Evolutionary conservation across 1,140 invertebrate species (phyloP), one percentile per base, ranked within the genome.

Genomic region (Lepidurus apus): DNA sequence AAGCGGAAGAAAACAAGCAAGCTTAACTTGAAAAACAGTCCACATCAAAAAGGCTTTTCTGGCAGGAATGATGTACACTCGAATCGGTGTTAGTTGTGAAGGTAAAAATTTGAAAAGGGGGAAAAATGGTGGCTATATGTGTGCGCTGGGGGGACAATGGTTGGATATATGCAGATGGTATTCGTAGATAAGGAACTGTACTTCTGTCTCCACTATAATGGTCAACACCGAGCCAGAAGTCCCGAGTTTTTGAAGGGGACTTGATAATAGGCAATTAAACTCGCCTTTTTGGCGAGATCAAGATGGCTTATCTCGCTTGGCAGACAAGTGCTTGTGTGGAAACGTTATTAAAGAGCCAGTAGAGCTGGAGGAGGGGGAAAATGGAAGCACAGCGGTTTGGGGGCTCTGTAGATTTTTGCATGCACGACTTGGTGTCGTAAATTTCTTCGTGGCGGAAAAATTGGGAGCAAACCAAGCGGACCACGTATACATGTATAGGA

Each of bases 181-280:
- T 65, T 65, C 53, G 53, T 65, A 13, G 53, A 65, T 65, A 65
- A 65, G 53, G 6, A 21, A 17, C 17, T 21, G 53, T 65, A 65
- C 13, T 65, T 17, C 21, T 65, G 53, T 65, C 53, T 65, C 53
- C 13, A 21, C 9, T 65, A 65, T 21, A 65, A 21, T 65, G 53
- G 53, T 65, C 53, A 65, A 21, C 53, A 65, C 6, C 21, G 47
- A 13, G 21, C 53, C 53, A 65, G 53, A 21, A 65, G 53, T 17
- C 34, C 34, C 34, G 34, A 34, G 34, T 34, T 34, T 34, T 34
- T 34, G 13, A 65, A 47, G 21, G 13, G 53, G 53, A 65, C 53
- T 65, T 65, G 53, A 65, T 65, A 65, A 65, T 65, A 65, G 53
- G 53, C 53, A 65, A 65, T 65, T 65, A 65, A 65, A 65, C 53